A percentile compares a stretch with the other conserved stretches of the same genome.
These are phyloP conservation scores for Salvelinus namaycush DNA, from an alignment of 2,113 vertebrate species.

Conservation along the genomic window DNA sequence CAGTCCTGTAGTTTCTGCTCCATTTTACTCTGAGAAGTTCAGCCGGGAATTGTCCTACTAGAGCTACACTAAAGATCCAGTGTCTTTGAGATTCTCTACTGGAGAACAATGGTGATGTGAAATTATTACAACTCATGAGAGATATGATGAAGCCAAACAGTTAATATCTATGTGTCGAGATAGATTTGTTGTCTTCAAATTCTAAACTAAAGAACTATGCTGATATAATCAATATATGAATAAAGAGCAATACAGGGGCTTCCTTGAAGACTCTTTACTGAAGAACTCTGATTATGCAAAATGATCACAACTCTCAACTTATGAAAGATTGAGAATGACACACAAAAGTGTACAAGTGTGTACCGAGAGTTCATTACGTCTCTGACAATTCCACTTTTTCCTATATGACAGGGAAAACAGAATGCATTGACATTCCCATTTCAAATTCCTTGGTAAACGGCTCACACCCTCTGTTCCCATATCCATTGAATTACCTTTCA, in stretches of 20 bases:
- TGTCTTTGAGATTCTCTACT: neutral
- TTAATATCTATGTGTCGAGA: too few species aligned
- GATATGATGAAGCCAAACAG: too few species aligned
- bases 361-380: neutral
- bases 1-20: conserved; percentile 54
- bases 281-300: conserved; percentile 25
- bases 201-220: too few species aligned
- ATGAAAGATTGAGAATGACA: neutral
- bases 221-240: too few species aligned
- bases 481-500: conserved; percentile 44
- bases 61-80: conserved; percentile 20
- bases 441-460: conserved; percentile 16
- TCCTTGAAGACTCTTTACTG: neutral
- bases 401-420: neutral
- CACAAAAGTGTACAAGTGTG: neutral
- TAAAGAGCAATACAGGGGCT: too few species aligned
- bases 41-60: conserved; percentile 6
- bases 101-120: conserved; percentile 27
- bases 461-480: conserved; percentile 44
- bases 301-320: neutral
- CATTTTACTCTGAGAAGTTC: conserved; percentile 49
- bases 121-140: neutral
- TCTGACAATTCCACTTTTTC: neutral
- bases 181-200: too few species aligned
- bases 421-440: conserved; percentile 16